Evolutionary conservation across 2,888 invertebrate species (phyloP).

Genomic region (Macaria liturata): DNA sequence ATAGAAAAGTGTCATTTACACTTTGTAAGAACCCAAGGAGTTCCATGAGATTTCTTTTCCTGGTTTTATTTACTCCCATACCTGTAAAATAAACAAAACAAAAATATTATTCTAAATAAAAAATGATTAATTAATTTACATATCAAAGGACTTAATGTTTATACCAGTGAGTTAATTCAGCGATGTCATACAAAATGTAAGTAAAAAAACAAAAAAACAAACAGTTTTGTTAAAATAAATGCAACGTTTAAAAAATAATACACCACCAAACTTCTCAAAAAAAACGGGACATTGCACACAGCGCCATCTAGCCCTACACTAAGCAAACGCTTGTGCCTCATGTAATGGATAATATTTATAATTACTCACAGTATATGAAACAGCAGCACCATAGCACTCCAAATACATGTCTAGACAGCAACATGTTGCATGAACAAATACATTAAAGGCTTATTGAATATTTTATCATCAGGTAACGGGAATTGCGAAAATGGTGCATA

Average conservation of each 20-base stretch:
- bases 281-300: too few relatives aligned
- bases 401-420: constrained; percentile 29
- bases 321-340: too few relatives aligned
- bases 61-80: constrained; percentile 5
- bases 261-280: too few relatives aligned
- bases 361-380: constrained; percentile 17
- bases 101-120: not conserved
- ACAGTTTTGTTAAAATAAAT: too few relatives aligned
- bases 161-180: too few relatives aligned
- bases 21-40: constrained; percentile 25
- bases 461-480: constrained; percentile 18
- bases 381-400: constrained; percentile 32
- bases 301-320: too few relatives aligned
- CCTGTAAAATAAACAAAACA: constrained; percentile 22
- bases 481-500: constrained; percentile 16
- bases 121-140: not conserved
- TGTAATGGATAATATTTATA: too few relatives aligned
- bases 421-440: constrained; percentile 23
- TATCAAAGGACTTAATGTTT: too few relatives aligned
- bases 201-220: too few relatives aligned
- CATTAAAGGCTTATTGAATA: constrained; percentile 18
- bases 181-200: too few relatives aligned
- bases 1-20: constrained; percentile 22
- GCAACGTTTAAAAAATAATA: too few relatives aligned
- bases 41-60: constrained; percentile 11